phyloP scores from a whole-genome alignment of 2,888 invertebrate species.

The Panorpa germanica region DNA sequence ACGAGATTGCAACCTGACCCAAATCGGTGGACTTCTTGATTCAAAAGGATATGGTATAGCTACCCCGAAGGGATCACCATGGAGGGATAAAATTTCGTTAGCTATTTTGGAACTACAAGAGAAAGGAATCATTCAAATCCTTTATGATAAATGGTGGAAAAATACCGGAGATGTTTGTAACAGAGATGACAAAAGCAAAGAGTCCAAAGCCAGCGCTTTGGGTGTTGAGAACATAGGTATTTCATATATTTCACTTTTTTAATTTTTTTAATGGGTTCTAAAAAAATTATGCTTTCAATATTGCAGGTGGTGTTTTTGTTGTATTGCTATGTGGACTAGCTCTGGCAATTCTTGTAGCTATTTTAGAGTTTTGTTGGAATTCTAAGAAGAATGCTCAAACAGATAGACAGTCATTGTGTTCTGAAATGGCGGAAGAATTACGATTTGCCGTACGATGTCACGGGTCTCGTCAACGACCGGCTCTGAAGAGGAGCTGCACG shows the following conservation, averaged over 20 bases:
- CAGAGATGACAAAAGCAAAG: slow-evolving; percentile 70
- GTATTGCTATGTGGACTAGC: slow-evolving; percentile 85
- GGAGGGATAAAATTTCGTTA: slow-evolving; percentile 92
- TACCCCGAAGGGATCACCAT: slow-evolving; percentile 85
- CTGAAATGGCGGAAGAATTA: slow-evolving; percentile 86
- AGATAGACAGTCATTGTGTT: slow-evolving; percentile 72
- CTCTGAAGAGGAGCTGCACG: slow-evolving; percentile 54
- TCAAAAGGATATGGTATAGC: slow-evolving; percentile 85
- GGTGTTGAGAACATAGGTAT: slow-evolving; percentile 68
- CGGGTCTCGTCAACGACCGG: slow-evolving; percentile 66
- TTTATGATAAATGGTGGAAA: slow-evolving; percentile 98
- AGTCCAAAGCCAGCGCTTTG: slow-evolving; percentile 81
- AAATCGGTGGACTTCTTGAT: slow-evolving; percentile 60
- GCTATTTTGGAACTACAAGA: slow-evolving; percentile 91
- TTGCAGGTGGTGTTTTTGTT: slow-evolving; percentile 85
- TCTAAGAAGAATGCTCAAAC: slow-evolving; percentile 74
- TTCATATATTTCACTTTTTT: slow-evolving; percentile 14
- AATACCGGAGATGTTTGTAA: slow-evolving; percentile 84
- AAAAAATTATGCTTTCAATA: slow-evolving; percentile 9
- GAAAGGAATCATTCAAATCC: slow-evolving; percentile 78
- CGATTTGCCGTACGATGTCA: slow-evolving; percentile 78
- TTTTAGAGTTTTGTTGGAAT: slow-evolving; percentile 90
- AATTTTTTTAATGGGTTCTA: slow-evolving; percentile 1
- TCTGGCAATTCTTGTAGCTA: slow-evolving; percentile 77
- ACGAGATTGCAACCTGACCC: slow-evolving; percentile 90